Evolutionary conservation across 2,888 invertebrate species (phyloP), one percentile per base, ranked within the genome.

Genomic region (Matsumyia berberina): DNA sequence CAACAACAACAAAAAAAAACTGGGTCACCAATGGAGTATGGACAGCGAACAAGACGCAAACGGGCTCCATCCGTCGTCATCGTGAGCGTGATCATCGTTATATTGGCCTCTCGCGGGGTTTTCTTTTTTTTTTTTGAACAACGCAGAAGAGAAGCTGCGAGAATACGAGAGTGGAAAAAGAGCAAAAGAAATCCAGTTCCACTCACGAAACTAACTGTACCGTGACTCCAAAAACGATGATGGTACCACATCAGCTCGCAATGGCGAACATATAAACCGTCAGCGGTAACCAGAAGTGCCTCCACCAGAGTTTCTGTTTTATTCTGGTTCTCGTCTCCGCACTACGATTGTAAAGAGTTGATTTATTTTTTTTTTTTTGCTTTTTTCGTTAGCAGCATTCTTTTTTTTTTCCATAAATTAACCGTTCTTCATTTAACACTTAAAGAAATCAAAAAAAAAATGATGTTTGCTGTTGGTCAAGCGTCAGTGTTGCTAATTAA

Each of bases 151-250:
- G 39, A 60, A 31, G 64, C 42, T 35, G 15, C 44, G 42, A 44
- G 53, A 39, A 42, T 17, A 37, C 49, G n/a, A 19, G 64, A 49
- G 64, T 69, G 55, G 15, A n/a, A 4, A 76, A 74, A 67, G 44
- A 76, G 42, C 33, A 19, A 58, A 77, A 42, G 67, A 77, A 77
- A 77, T 77, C 77, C 58, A 77, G 77, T 69, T 77, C 77, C 77
- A 77, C 77, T 77, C 77, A 77, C 51, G 60, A 77, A 60, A 60
- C 37, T 77, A 77, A 77, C 77, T 77, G 77, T 77, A 69, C 60
- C 67, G 60, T 77, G 77, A 69, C 77, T 77, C 77, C 67, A 77
- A 77, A n/a, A 77, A 60, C 24, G 42, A 51, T 33, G 42, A 49
- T 73, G 60, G 72, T 62, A 72, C 37, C 49, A 19, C 64, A 67